phyloP scores from a whole-genome alignment of 2,888 invertebrate species.

The Maniola hyperantus region DNA sequence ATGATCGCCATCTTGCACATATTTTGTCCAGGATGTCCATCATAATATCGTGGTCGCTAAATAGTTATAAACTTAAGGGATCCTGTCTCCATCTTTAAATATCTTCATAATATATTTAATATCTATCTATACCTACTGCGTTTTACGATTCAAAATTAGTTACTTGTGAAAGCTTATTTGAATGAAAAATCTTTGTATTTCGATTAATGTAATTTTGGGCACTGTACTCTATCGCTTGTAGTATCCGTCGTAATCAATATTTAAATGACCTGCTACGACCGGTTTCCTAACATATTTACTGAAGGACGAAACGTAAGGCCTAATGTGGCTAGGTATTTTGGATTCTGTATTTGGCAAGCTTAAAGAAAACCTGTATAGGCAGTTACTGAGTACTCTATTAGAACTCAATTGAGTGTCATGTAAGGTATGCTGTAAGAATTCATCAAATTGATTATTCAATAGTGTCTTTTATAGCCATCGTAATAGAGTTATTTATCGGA shows the following conservation, averaged over 20 bases:
- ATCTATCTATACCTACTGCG: no score
- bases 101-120: no score
- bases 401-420: constrained; percentile 11
- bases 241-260: background rate
- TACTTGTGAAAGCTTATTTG: no score
- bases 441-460: constrained; percentile 18
- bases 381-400: background rate
- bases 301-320: background rate
- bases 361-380: background rate
- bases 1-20: no score
- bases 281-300: constrained; percentile 5
- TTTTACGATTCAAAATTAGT: no score
- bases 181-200: no score
- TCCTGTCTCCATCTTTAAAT: no score
- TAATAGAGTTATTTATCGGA: constrained; percentile 16
- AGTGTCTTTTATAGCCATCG: constrained; percentile 2
- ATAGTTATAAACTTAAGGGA: no score
- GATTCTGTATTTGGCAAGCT: background rate
- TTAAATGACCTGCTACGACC: background rate
- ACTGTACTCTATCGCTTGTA: background rate
- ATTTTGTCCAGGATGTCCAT: no score
- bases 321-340: background rate
- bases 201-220: background rate
- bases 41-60: no score
- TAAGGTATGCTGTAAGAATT: constrained; percentile 6